Conservation (phyloP, 2,113 vertebrate species). For the Pachycephala philippinensis region DNA sequence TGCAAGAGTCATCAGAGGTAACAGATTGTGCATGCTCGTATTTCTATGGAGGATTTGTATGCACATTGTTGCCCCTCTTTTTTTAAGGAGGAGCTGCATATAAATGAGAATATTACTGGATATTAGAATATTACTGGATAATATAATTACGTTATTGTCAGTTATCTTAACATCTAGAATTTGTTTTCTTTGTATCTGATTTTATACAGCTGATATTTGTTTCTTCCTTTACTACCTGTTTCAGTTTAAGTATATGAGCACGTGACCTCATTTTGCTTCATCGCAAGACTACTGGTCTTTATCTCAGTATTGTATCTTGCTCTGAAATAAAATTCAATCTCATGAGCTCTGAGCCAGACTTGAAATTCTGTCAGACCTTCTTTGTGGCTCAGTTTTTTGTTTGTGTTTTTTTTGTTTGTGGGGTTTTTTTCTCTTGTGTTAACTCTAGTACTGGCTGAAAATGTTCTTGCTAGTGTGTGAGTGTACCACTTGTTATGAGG, state of each 20-base stretch:
- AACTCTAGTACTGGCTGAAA: neutral
- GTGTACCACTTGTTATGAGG: neutral
- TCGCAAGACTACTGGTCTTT: neutral
- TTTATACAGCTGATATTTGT: neutral
- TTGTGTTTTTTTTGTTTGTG: accelerated
- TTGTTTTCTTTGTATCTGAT: neutral
- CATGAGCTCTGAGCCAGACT: neutral
- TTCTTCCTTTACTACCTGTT: neutral
- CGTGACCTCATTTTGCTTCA: neutral
- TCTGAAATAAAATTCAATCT: neutral
- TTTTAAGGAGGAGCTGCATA: neutral
- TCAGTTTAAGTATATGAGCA: neutral
- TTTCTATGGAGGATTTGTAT: neutral
- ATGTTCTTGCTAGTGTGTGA: neutral
- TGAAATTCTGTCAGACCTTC: neutral
- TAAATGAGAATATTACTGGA: neutral
- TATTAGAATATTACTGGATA: neutral
- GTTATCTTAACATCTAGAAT: neutral
- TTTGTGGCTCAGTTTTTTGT: neutral
- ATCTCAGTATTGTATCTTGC: neutral
- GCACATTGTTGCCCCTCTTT: neutral
- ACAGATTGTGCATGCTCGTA: neutral
- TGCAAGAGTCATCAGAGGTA: neutral
- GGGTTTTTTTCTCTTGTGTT: neutral
- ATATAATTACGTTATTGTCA: neutral